Base-by-base conservation (phyloP, 2,113 vertebrate genomes). In the Burhinus oedicnemus region DNA sequence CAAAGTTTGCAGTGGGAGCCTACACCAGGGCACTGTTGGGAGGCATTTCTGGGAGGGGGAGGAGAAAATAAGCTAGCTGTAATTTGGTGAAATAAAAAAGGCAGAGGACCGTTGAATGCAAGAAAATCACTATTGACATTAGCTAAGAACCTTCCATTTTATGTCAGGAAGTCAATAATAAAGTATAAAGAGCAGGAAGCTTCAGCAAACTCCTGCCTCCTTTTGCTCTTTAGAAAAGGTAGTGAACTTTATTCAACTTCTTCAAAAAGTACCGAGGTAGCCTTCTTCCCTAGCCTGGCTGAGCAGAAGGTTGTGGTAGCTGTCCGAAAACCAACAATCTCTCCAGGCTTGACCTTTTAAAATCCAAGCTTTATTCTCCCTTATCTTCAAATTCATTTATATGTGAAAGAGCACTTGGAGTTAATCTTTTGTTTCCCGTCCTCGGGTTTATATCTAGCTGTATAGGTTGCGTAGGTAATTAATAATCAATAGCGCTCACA, bases 151-250 rank as follows among this genome's bases (percentile, higher is more conserved):
- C 17, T 83, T 77, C 78, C 58, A 15, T 17, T 66, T 76, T 6
- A 23, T 93, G 90, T 47, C 91, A 69, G 93, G 81, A 75, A 91
- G 90, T 60, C 40, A 40, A 54, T 72, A 85, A 90, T 45, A 15
- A 83, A 77, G 66, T 29, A 82, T 44, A 89, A 81, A 83, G 89
- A 90, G 87, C 83, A 81, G 68, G 83, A 93, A 54, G 40, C 83
- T 66, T 90, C 85, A 80, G 87, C 85, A 90, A 94, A 86, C 60
- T 72, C 66, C 70, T 61, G 66, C 66, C 58, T 76, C 47, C 70
- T 52, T 15, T 7, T 94, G 93, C 79, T 90, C 93, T 96, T 96
- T 96, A 40, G 87, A 42, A 77, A 93, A 90, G 51, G 85, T 15
- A 61, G 7, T 80, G 79, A 97, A 90, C 75, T 97, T 96, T 88